Evolutionary conservation across 2,888 invertebrate species (phyloP).

Genomic region (Sepioteuthis lessoniana): DNA sequence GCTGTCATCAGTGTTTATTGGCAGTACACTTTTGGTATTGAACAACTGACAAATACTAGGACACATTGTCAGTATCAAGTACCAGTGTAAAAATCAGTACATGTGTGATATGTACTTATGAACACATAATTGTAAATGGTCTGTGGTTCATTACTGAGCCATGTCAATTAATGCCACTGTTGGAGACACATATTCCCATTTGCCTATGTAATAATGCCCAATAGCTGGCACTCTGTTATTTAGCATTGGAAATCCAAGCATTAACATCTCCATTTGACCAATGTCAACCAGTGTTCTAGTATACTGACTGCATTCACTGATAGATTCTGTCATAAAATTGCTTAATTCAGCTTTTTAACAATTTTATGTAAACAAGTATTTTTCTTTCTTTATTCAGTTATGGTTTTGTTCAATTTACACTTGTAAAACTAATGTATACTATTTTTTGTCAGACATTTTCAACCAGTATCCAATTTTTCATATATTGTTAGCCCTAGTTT

Average conservation of each 20-base stretch:
- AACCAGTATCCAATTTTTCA: neutral
- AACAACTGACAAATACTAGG: neutral
- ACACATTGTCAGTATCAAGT: neutral
- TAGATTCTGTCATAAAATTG: neutral
- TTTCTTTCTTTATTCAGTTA: neutral
- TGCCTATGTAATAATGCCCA: neutral
- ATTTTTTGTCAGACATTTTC: neutral
- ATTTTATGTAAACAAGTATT: neutral
- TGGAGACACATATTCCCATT: neutral
- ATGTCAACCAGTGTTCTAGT: neutral
- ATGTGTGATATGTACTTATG: conserved; percentile 17
- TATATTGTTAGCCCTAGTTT: neutral
- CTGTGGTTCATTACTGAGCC: neutral
- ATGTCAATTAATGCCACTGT: neutral
- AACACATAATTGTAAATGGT: neutral
- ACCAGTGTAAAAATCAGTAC: neutral
- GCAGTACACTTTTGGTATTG: neutral
- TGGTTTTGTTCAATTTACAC: neutral
- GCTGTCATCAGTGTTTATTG: conserved; percentile 33
- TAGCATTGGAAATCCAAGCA: neutral
- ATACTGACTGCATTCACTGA: neutral
- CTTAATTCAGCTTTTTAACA: conserved; percentile 1
- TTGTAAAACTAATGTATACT: conserved; percentile 33
- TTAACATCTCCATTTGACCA: no score
- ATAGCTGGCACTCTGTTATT: neutral